Evolutionary conservation across 2,888 invertebrate species (phyloP).

Genomic region (Eulithis prunata): DNA sequence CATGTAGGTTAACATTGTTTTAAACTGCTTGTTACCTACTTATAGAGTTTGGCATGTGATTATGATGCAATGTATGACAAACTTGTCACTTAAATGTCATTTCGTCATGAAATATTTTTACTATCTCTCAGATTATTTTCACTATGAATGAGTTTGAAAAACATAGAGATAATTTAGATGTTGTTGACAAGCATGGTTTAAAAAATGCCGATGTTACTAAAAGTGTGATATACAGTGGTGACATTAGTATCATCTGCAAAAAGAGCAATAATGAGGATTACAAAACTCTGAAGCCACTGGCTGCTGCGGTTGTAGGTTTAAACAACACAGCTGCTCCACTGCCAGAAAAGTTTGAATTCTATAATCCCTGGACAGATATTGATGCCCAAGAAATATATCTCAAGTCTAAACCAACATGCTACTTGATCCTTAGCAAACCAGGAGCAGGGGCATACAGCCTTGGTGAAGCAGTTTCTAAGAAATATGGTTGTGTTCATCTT

Average conservation of each 20-base stretch:
- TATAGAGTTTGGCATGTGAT: not conserved
- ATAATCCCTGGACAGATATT: constrained; percentile 78
- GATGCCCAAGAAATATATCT: constrained; percentile 80
- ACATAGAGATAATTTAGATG: constrained; percentile 53
- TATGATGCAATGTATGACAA: constrained; percentile 1
- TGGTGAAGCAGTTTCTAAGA: constrained; percentile 82
- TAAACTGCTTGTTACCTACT: no score
- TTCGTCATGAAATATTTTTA: constrained; percentile 13
- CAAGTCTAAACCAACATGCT: constrained; percentile 80
- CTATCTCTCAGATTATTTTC: constrained; percentile 16
- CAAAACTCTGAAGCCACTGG: constrained; percentile 52
- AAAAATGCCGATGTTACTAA: constrained; percentile 51
- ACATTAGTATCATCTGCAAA: constrained; percentile 38
- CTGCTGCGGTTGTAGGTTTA: constrained; percentile 66
- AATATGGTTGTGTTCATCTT: constrained; percentile 84
- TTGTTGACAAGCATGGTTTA: constrained; percentile 53
- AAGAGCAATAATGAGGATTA: constrained; percentile 26
- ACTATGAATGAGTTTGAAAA: constrained; percentile 55
- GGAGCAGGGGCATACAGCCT: constrained; percentile 79
- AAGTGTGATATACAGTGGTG: constrained; percentile 52
- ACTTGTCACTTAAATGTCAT: constrained; percentile 27
- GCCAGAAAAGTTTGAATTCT: constrained; percentile 46
- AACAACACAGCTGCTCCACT: constrained; percentile 67
- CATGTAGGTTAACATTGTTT: no score
- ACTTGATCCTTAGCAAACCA: constrained; percentile 85